Evolutionary conservation across 1,140 invertebrate species (phyloP), one percentile per base, ranked within the genome.

Genomic region (Anastrepha obliqua): DNA sequence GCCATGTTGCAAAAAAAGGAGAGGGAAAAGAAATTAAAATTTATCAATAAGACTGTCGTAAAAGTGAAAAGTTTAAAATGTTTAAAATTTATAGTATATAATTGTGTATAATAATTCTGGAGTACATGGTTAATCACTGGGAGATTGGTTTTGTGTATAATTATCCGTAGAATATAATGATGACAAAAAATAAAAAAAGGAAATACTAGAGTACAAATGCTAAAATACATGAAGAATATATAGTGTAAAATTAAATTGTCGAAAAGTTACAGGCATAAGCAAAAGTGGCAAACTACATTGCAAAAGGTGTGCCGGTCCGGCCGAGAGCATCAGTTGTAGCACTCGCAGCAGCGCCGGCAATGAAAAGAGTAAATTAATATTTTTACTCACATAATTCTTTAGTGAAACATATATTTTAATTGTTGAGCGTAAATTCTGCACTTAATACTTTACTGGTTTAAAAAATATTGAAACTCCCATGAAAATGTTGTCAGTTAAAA

Each of bases 1-100:
- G 74, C 74, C 74, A 81, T 81, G 55, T 81, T 81, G 74, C 70
- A 47, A 81, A 81, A 81, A 55, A 42, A n/a, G 0, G 20, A 55
- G 20, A 55, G 11, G n/a, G 20, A 55, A 81, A 20, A 81, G 47
- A 3, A 55, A 81, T 55, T 29, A 29, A 29, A 29, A 74, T 81
- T 81, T 51, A 11, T 11, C 74, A 81, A 81, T 81, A 81, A 55
- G 7, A 58, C 17, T 81, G 74, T 81, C 29, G 51, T 81, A n/a
- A 20, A 39, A 29, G 29, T 20, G 11, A 39, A 4, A 67, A 67
- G 7, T 29, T 20, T 67, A 11, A 29, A 29, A 67, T 29, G 29
- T 29, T 29, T 67, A 39, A 15, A 39, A 29, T 9, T 8, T 29
- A 67, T 11, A 9, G 64, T 67, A 11, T 9, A 67, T 67, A 55